These are phyloP conservation scores for Nannospalax galili DNA, from an alignment of 2,113 vertebrate species.

Conservation along the genomic window DNA sequence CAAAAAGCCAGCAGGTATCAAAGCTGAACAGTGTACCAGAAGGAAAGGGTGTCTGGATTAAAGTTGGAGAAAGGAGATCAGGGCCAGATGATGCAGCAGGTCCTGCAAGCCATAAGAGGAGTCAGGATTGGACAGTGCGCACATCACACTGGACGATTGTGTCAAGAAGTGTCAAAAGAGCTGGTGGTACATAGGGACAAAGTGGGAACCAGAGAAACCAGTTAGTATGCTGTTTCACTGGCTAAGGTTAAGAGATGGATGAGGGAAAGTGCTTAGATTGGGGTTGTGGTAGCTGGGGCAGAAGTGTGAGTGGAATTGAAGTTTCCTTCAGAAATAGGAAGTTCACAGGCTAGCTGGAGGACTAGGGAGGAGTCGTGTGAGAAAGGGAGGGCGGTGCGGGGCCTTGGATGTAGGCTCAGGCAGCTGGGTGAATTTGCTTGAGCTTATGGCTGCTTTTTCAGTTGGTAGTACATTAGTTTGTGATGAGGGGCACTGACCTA, in stretches of 20 bases:
- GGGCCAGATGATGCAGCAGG: background rate
- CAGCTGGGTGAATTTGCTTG: background rate
- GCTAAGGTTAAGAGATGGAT: background rate
- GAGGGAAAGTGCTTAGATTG: background rate
- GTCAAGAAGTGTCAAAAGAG: background rate
- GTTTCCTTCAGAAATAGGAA: too few relatives aligned
- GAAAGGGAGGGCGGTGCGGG: background rate
- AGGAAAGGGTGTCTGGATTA: background rate
- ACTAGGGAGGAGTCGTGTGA: background rate
- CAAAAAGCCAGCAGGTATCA: too few relatives aligned
- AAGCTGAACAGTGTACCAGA: accelerated
- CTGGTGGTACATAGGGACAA: background rate
- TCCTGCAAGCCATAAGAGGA: background rate
- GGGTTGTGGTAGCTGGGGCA: background rate
- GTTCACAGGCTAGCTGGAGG: background rate
- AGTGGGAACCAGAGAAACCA: background rate
- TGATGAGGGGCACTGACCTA: background rate
- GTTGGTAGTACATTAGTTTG: background rate
- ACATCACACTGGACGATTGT: background rate
- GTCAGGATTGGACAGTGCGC: background rate
- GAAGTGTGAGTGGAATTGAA: background rate
- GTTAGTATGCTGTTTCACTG: background rate
- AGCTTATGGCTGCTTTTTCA: background rate
- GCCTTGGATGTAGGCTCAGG: background rate
- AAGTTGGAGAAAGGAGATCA: background rate